Evolutionary conservation across 37 sponge, comb jelly and placozoan species (phyloP), one percentile per base, ranked within the genome.

Genomic region (Agelas oroides): DNA sequence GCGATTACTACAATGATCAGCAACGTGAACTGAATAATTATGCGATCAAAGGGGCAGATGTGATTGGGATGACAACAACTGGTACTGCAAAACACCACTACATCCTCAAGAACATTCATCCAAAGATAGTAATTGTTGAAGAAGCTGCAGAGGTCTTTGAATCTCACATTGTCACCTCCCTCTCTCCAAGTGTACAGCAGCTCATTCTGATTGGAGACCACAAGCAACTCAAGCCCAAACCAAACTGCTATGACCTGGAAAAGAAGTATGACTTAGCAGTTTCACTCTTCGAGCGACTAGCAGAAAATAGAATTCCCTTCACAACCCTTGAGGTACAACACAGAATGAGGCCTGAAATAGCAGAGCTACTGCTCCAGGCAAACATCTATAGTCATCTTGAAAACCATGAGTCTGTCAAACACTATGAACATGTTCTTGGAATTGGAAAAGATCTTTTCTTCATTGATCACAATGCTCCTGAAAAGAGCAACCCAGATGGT

Each of bases 61-160:
- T 98, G 34, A 84, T 98, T 75, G 98, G 98, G 0, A 87, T 94
- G 88, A 98, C 98, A 25, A 98, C 94, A 16, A 96, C 94, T 76
- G 98, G 98, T 53, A 96, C 96, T 32, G 92, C 98, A 21, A 94
- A 94, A 37, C 70, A 98, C 53, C 71, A 80, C 35, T 64, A 89
- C 53, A 68, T 98, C 32, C 59, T 92, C 20, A 57, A 89, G 17
- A 75, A 71, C 32, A 40, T 94, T 14, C 56, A 36, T 53, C 96
- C 98, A 61, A 94, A 87, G 81, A 92, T 98, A 57, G 82, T 98
- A n/a, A 79, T 98, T 39, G 78, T 98, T 53, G 98, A 98, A 91
- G 98, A 98, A 74, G 96, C 96, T 40, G 98, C 98, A 52, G 98
- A 98, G 53, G 88, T 98, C 1, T 75, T 98, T n/a, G 98, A 98